Evolutionary conservation across 2,888 invertebrate species (phyloP), one percentile per base, ranked within the genome.

Genomic region (Polylopha cassiicola): DNA sequence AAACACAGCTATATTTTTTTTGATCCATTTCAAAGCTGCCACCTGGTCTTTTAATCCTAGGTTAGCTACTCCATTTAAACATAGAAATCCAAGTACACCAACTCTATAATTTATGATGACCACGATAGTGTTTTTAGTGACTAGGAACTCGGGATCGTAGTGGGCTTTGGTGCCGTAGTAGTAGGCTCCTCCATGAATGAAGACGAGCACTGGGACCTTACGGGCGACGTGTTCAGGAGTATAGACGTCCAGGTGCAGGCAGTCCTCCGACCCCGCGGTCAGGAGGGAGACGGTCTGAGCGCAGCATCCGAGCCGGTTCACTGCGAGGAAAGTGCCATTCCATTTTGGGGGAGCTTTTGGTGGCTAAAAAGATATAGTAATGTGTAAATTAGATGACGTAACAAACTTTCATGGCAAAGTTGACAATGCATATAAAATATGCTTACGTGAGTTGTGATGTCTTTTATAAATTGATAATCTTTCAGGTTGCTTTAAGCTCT

Each of bases 161-260:
- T 81, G 64, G 48, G 71, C 70, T 48, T 81, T 80, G 38, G 67
- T 69, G 20, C 85, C 85, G 49, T 76, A 75, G 49, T 74, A 84
- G 42, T 78, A 85, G 0, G 67, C 80, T 18, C 84, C 85, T 0
- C 84, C 84, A 43, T 84, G 85, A 13, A 84, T 51, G 58, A 70
- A 84, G 2, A 82, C 68, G 11, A 85, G 55, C 1, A 85, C 82
- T 0, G 85, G 80, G 0, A 80, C 58, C 1, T 39, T 61, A 14
- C 46, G 42, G 0, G 45, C 47, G 2, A 59, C 51, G 3, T 41
- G 23, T 4, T 61, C 64, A 3, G 84, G 81, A 0, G 70, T 48
- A 48, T 72, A 73, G 0, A 85, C 68, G 48, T 85, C 80, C 0
- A 85, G 72, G 4, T 60, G 61, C 0, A 77, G 65, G 39, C 85